Conservation (phyloP, 2,888 invertebrate genomes). For the Meiosimyza decipiens region DNA sequence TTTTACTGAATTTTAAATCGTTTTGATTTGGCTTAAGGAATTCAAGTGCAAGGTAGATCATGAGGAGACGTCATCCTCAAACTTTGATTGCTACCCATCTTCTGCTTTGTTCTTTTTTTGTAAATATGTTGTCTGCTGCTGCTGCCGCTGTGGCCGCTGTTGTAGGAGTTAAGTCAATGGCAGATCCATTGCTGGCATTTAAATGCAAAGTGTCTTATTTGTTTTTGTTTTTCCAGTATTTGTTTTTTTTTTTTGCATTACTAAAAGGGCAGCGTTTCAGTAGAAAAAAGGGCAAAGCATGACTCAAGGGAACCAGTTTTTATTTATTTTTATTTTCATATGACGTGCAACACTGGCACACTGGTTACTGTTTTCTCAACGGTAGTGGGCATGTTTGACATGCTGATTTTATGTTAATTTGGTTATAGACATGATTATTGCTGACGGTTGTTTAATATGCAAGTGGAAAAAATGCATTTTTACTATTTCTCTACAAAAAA, state of each 20-base stretch:
- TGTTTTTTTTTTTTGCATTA: too few species aligned
- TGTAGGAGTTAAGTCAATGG: background rate
- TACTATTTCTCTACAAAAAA: too few species aligned
- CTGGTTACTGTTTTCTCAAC: background rate
- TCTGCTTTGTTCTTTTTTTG: background rate
- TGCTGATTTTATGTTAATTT: constrained; percentile 32
- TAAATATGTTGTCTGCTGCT: background rate
- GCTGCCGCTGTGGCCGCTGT: background rate
- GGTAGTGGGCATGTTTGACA: constrained; percentile 26
- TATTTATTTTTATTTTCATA: background rate
- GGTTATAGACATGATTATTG: constrained; percentile 25
- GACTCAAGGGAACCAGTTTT: constrained; percentile 28
- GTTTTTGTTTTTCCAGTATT: too few species aligned
- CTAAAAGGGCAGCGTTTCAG: background rate
- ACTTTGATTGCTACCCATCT: background rate
- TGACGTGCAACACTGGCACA: background rate
- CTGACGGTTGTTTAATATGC: too few species aligned
- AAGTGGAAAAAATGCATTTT: too few species aligned
- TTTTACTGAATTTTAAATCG: constrained; percentile 18
- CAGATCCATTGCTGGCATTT: too few species aligned
- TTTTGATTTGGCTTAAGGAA: constrained; percentile 16
- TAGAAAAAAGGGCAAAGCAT: constrained; percentile 26
- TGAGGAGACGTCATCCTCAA: background rate
- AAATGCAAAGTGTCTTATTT: too few species aligned
- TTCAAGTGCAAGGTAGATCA: constrained; percentile 34